A percentile compares a stretch with the other conserved stretches of the same genome.
Evolutionary conservation across 2,113 vertebrate species (phyloP).

Genomic region (Hirundichthys speculiger): DNA sequence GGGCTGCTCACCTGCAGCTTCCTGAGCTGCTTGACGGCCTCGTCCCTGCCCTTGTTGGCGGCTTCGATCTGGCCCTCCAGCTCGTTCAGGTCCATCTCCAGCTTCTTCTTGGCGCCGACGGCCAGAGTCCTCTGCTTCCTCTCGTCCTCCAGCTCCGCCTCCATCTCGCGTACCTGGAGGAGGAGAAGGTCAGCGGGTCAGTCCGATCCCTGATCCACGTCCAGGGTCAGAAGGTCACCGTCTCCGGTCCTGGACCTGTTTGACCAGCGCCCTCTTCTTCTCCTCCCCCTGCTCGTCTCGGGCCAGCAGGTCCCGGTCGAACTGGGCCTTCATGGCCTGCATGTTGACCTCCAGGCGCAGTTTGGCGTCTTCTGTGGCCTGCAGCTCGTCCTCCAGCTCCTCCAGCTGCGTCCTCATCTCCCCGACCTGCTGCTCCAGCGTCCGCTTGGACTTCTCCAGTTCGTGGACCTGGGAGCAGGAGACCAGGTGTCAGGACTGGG

Average conservation of each 20-base stretch:
- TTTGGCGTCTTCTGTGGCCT: conserved; percentile 97
- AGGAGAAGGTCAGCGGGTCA: neutral
- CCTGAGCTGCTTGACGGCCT: conserved; percentile 95
- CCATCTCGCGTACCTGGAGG: conserved; percentile 92
- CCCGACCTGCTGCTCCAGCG: conserved; percentile 95
- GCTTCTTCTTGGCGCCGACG: conserved; percentile 93
- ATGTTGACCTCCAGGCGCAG: conserved; percentile 98
- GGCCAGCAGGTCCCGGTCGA: conserved; percentile 91
- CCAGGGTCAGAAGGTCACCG: no score
- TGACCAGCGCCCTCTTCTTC: conserved; percentile 93
- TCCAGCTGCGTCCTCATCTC: conserved; percentile 98
- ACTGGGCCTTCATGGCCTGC: conserved; percentile 99
- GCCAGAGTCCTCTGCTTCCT: conserved; percentile 94
- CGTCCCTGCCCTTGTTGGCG: conserved; percentile 93
- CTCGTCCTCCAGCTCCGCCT: conserved; percentile 95
- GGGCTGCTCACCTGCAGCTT: conserved; percentile 88
- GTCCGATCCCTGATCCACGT: neutral
- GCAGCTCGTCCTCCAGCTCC: conserved; percentile 96
- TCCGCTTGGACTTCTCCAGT: conserved; percentile 96
- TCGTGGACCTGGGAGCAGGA: conserved; percentile 94
- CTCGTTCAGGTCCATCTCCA: conserved; percentile 97
- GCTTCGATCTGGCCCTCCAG: conserved; percentile 94
- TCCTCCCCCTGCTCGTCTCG: conserved; percentile 96
- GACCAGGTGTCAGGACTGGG: no score
- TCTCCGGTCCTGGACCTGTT: conserved; percentile 83